A percentile compares a stretch with the other conserved stretches of the same genome.
Evolutionary conservation across 2,113 vertebrate genomes (phyloP).

Genomic region (Marcusenius ussheri): DNA sequence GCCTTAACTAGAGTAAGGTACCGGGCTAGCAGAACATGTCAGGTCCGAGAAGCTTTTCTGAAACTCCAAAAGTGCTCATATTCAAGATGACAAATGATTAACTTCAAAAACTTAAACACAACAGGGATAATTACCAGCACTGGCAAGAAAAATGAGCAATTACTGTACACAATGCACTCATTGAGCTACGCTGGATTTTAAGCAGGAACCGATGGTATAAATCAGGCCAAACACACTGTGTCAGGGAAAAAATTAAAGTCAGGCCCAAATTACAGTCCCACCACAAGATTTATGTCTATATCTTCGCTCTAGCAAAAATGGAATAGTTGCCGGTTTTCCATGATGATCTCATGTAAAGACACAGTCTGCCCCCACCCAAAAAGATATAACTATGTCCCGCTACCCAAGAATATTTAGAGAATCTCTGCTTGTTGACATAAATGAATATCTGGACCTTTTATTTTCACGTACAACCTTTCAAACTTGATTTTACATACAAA

Average conservation of each 20-base stretch:
- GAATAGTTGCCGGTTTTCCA: background rate
- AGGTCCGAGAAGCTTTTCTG: background rate
- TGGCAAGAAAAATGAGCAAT: background rate
- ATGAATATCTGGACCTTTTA: background rate
- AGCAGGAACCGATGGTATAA: background rate
- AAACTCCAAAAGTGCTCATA: background rate
- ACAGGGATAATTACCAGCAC: background rate
- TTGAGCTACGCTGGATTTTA: background rate
- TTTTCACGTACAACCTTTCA: background rate
- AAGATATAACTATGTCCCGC: background rate
- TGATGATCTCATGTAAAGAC: background rate
- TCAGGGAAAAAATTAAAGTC: background rate
- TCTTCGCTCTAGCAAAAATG: background rate
- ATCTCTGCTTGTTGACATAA: background rate
- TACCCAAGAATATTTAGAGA: background rate
- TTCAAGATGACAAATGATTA: constrained; percentile 5
- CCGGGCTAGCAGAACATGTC: background rate
- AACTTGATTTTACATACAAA: background rate
- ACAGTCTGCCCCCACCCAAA: background rate
- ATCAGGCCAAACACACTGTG: background rate
- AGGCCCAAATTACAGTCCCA: background rate
- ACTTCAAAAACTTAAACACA: constrained; percentile 6
- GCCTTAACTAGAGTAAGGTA: background rate
- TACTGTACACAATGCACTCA: background rate
- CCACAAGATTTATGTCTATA: background rate